Conservation (phyloP, 2,888 invertebrate genomes). For the Ormia ochracea region DNA sequence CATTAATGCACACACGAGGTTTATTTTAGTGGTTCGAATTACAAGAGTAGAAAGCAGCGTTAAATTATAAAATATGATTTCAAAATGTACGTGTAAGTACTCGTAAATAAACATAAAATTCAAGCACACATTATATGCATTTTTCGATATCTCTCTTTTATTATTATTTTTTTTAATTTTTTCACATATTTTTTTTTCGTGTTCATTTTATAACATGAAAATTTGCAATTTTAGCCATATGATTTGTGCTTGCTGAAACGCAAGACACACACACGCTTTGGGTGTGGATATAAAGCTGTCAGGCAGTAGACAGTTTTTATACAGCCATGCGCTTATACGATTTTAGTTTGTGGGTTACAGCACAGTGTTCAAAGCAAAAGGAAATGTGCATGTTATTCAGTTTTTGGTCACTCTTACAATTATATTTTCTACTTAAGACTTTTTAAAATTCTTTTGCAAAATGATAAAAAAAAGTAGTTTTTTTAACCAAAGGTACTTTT, state of each 20-base stretch:
- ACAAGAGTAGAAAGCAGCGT: background rate
- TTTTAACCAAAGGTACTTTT: too few species aligned
- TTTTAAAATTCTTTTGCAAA: too few species aligned
- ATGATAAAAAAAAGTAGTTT: too few species aligned
- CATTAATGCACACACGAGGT: constrained; percentile 1
- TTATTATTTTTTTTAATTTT: constrained; percentile 2
- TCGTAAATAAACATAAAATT: constrained; percentile 8
- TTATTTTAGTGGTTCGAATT: background rate
- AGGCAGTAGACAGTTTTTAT: constrained; percentile 13
- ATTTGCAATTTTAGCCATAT: constrained; percentile 45
- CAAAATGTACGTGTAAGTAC: constrained; percentile 12
- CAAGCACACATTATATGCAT: constrained; percentile 41
- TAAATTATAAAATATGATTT: constrained; percentile 28
- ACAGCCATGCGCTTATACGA: background rate
- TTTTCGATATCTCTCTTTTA: constrained; percentile 12
- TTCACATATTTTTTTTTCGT: background rate
- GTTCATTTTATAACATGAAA: constrained; percentile 13
- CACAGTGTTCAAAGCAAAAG: background rate
- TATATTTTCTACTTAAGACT: too few species aligned
- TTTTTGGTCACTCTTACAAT: background rate
- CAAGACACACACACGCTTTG: background rate
- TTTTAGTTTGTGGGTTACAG: background rate
- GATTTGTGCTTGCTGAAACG: constrained; percentile 48
- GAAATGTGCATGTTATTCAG: background rate
- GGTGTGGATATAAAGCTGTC: constrained; percentile 21